Conservation (phyloP, 1,140 invertebrate species). For the Euschistus heros region DNA sequence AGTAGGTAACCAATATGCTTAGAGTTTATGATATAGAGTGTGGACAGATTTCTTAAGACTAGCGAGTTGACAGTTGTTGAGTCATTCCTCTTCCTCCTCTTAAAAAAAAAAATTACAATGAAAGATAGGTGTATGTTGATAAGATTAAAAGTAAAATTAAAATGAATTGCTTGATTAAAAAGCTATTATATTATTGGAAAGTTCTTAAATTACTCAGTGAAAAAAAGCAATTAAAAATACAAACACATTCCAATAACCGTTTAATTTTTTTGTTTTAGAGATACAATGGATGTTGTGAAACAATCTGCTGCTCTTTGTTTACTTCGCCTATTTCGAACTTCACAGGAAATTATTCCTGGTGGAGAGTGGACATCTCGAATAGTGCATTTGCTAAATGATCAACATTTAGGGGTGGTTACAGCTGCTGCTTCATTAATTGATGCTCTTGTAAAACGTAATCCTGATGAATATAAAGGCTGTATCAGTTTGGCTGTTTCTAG, state of each 20-base stretch:
- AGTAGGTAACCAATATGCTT: too few species aligned
- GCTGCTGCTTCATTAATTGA: constrained; percentile 97
- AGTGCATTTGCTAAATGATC: constrained; percentile 97
- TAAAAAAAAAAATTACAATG: too few species aligned
- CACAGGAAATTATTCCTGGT: constrained; percentile 87
- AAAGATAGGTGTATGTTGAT: too few species aligned
- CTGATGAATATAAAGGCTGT: constrained; percentile 98
- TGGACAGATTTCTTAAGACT: too few species aligned
- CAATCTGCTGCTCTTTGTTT: constrained; percentile 97
- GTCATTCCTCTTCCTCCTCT: too few species aligned
- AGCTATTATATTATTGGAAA: too few species aligned
- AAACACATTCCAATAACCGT: too few species aligned
- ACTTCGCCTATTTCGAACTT: constrained; percentile 82
- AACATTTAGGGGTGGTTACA: constrained; percentile 98
- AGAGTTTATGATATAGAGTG: too few species aligned
- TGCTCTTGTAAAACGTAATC: constrained; percentile 95
- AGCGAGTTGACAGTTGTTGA: too few species aligned
- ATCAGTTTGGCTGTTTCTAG: constrained; percentile 95
- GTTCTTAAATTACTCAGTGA: not conserved
- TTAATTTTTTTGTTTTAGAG: constrained; percentile 46
- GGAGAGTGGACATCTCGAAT: constrained; percentile 99
- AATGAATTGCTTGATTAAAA: not conserved
- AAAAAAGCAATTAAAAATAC: too few species aligned
- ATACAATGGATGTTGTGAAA: constrained; percentile 99
- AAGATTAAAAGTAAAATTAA: constrained; percentile 11